Evolutionary conservation across 2,113 vertebrate species (phyloP).

Genomic region (Zapornia atra): DNA sequence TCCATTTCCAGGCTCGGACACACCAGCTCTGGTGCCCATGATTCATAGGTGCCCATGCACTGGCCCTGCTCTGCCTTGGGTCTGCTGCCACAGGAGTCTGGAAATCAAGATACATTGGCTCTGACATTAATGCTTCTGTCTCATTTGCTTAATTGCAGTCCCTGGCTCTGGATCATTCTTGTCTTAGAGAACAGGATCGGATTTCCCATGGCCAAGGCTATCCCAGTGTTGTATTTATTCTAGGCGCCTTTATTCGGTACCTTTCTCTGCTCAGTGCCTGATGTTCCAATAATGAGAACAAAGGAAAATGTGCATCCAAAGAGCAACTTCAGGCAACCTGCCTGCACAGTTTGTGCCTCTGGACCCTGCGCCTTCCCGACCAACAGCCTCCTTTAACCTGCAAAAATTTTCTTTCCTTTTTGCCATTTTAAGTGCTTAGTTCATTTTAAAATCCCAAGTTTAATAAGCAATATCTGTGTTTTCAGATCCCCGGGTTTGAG

Average conservation of each 20-base stretch:
- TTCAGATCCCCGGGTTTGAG: background rate
- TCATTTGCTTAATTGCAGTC: background rate
- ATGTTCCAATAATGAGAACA: background rate
- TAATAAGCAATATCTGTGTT: background rate
- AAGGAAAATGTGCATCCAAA: background rate
- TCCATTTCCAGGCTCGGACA: background rate
- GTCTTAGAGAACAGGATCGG: background rate
- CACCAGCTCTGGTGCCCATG: accelerated
- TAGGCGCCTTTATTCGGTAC: background rate
- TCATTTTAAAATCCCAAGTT: background rate
- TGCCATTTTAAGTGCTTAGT: background rate
- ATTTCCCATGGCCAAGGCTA: background rate
- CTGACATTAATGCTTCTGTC: background rate
- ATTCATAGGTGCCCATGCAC: background rate
- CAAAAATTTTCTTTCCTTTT: background rate
- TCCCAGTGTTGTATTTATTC: background rate
- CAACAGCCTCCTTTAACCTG: background rate
- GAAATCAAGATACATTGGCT: background rate
- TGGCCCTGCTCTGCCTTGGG: background rate
- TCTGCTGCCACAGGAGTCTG: background rate
- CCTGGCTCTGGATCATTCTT: background rate
- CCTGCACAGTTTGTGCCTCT: background rate
- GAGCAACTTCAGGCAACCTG: background rate
- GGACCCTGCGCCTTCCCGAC: background rate
- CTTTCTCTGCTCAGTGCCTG: background rate